These are phyloP conservation scores for Athene cunicularia DNA, from an alignment of 2,113 vertebrate genomes.

Conservation along the genomic window DNA sequence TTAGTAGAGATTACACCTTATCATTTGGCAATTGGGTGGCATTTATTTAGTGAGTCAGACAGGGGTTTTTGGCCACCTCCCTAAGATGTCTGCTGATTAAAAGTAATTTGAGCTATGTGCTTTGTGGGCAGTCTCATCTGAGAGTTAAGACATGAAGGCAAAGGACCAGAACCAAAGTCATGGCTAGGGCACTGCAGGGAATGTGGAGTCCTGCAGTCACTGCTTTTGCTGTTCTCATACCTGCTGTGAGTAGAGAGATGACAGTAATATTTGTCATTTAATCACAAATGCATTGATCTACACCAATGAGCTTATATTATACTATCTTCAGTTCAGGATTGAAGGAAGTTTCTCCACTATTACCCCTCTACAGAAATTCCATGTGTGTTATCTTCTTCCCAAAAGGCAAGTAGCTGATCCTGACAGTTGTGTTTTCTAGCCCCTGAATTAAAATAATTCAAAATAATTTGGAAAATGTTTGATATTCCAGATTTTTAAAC, in stretches of 20 bases:
- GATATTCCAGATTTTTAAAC: constrained; percentile 15
- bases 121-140: not conserved
- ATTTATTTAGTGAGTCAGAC: not conserved
- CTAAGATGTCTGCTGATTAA: not conserved
- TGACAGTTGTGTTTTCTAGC: not conserved
- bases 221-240: not conserved
- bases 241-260: not conserved
- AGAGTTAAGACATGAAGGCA: not conserved
- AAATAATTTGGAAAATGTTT: constrained; percentile 4
- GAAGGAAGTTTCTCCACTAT: not conserved
- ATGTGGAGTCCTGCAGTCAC: not conserved
- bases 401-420: constrained; percentile 1
- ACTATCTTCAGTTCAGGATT: not conserved
- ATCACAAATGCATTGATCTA: not conserved
- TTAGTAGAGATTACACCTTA: not conserved
- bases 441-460: constrained; percentile 1
- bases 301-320: not conserved
- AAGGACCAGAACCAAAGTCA: not conserved
- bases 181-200: accelerated
- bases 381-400: not conserved
- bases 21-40: not conserved
- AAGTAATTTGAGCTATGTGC: not conserved
- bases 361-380: not conserved
- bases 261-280: not conserved
- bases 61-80: not conserved